Evolutionary conservation across 2,797 vertebrate genomes (phyloP), one percentile per base, ranked within the genome.

Genomic region (Telmatherina bonti): DNA sequence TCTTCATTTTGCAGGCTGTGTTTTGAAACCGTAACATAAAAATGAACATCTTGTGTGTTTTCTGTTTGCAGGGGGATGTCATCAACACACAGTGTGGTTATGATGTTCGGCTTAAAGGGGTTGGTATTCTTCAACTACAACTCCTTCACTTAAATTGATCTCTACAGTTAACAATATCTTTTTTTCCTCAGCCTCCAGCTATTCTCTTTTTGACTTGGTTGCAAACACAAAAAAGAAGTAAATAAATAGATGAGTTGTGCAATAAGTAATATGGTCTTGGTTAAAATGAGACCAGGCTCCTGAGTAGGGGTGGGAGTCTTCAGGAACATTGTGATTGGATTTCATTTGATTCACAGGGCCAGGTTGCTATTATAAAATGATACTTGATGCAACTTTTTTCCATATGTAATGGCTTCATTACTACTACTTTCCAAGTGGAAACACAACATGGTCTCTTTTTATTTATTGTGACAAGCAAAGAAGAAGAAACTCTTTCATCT

Each of bases 71-170:
- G 96, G 96, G 96, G 84, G 96, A 97, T 70, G 96, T 98, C 77
- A 94, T 96, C 81, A 97, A 97, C 89, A 98, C 96, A 0, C 97
- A 98, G 84, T 98, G 96, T 80, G 97, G 97, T 79, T 98, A 98
- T 16, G 96, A 97, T 70, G 94, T 97, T 65, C 95, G 96, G 31
- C 94, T 85, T 76, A 81, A 96, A 86, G 70, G 64, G 94, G 97
- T 97, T 79, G 85, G 96, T 89, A 72, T 85, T 36, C 51, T 30
- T 18, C 10, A 15, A 41, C 38, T 7, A 10, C 20, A 0, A 70
- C 27, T 69, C 9, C 45, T 10, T 52, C 52, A 30, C 24, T 53
- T 41, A 5, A 60, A 22, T 30, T 20, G 27, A 18, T 64, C 52
- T 66, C n/a, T 30, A 53, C 11, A 62, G 11, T 3, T 35, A 0